These are phyloP conservation scores for Chrysolina oricalcia DNA, from an alignment of 2,888 invertebrate species.

Conservation along the genomic window DNA sequence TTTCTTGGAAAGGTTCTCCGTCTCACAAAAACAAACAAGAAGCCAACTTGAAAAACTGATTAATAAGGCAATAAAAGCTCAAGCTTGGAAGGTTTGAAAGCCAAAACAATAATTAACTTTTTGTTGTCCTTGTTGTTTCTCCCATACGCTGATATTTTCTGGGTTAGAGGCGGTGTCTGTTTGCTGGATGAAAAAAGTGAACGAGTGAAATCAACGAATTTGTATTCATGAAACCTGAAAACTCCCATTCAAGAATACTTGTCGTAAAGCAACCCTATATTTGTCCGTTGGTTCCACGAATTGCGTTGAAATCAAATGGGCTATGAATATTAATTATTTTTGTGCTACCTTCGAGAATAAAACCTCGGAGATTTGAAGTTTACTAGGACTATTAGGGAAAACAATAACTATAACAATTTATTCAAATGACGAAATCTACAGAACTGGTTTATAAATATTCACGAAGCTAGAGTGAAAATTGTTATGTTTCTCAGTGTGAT, in stretches of 20 bases:
- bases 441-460: background rate
- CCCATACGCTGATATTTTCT: background rate
- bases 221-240: conserved; percentile 2
- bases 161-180: background rate
- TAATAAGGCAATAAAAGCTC: too few relatives aligned
- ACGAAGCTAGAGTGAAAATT: background rate
- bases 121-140: background rate
- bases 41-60: too few relatives aligned
- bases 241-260: conserved; percentile 1
- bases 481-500: too few relatives aligned
- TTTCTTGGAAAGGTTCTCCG: too few relatives aligned
- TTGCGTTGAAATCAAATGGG: background rate
- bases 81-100: too few relatives aligned
- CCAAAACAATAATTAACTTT: too few relatives aligned
- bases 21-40: too few relatives aligned
- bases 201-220: conserved; percentile 5
- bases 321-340: conserved; percentile 12
- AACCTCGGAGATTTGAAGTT: conserved; percentile 1
- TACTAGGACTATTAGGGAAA: background rate
- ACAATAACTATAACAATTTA: conserved; percentile 13
- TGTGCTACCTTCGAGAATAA: background rate
- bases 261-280: conserved; percentile 10
- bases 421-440: background rate
- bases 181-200: background rate
- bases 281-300: background rate